Evolutionary conservation across 1,140 invertebrate genomes (phyloP), one percentile per base, ranked within the genome.

Genomic region (Zaprionus africanus): DNA sequence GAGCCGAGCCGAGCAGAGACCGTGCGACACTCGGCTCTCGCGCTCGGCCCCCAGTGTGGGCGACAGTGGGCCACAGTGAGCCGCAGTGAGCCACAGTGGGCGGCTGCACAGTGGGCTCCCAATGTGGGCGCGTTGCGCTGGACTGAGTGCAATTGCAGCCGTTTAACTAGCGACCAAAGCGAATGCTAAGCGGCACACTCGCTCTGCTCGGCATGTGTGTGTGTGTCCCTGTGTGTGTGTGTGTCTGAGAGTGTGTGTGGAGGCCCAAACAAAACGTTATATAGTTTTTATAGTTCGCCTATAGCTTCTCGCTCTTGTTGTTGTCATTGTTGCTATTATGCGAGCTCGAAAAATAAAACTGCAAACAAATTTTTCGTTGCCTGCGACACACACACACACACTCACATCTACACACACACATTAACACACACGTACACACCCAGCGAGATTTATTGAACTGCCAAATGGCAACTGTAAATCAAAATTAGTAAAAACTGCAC

Each of bases 341-440:
- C n/a, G 57, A 74, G 70, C 68, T 41, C 53, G 46, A 51, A 73
- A 84, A 84, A 84, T 83, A 87, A 81, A 73, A 81, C 60, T 60
- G 71, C 77, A 76, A 84, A 84, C 83, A 76, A 76, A 87, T 84
- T 83, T 73, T 81, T 68, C 81, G 81, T 65, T 87, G 66, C 78
- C 73, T 69, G 69, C 61, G 62, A 79, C 67, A 67, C 46, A 68
- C 60, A 58, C 62, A 46, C 19, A 54, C 58, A 9, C 17, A 11
- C 54, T 56, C 43, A 46, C 65, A 31, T 58, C 5, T 49, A 64
- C 31, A 64, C 19, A 41, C 54, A 46, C 36, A 22, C n/a, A n/a
- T n/a, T n/a, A n/a, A n/a, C n/a, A n/a, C 12, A 1, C 63, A 28
- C 34, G 41, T 36, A 57, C 24, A 36, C 11, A 26, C 22, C 31